Evolutionary conservation across 2,797 vertebrate genomes (phyloP), one percentile per base, ranked within the genome.

Genomic region (Spinus olivaceus): DNA sequence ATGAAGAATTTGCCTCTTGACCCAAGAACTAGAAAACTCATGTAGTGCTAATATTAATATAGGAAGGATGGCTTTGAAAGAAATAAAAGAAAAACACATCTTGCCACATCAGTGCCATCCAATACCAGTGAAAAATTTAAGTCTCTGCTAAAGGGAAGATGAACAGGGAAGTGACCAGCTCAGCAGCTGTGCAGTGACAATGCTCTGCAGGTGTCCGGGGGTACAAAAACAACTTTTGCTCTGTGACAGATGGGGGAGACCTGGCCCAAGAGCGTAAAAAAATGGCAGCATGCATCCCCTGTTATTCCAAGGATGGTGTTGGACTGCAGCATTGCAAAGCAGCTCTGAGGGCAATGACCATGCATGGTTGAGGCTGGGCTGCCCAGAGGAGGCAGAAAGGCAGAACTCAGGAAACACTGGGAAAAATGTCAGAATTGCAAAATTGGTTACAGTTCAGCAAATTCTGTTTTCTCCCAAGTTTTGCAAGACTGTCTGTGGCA

Each of bases 291-390:
- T 30, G 17, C 37, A 44, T 47, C 8, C 37, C 30, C 1, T 0
- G 13, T 65, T 51, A 19, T 79, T 70, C 39, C 6, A 11, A 3
- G 0, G 1, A 5, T 2, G 32, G 21, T 63, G 50, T 2, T 57
- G 76, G 79, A 65, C 8, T 41, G 35, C 25, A 24, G 56, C 0
- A 0, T 2, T 53, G 76, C 33, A 46, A 70, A 73, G 33, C 14
- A 73, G 19, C 57, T 46, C 33, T 47, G 50, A 27, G 22, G 65
- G 12, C 2, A 4, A 32, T 16, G 60, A 18, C 22, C 16, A 9
- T 1, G 0, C 42, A 33, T 0, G 0, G 33, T 0, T 70, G 71
- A 51, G 78, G 64, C 49, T 0, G 1, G 41, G 10, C 28, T 49
- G n/a, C 14, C 19, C n/a, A 16, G 16, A 47, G 35, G 23, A 59